Percentiles rank a stretch among this genome's conserved stretches.
Conservation (phyloP, 2,797 vertebrate species). For the Danio aesculapii region DNA sequence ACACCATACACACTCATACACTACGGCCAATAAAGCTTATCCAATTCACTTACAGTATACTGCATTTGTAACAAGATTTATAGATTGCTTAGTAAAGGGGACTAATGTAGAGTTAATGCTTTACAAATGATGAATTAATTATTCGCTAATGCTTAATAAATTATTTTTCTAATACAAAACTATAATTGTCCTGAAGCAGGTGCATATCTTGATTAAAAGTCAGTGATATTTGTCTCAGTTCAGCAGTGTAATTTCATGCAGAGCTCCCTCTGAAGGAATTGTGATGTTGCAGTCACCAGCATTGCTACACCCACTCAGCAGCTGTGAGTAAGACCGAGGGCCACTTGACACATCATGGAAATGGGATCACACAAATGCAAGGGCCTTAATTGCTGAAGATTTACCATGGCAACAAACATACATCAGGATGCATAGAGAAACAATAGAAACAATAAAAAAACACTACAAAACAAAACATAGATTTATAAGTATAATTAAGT, state of each 20-base stretch:
- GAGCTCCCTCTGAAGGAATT: constrained; percentile 33
- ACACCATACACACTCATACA: too few species aligned
- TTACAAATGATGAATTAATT: too few species aligned
- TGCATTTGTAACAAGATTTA: too few species aligned
- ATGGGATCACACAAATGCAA: constrained; percentile 1
- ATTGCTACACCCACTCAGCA: constrained; percentile 40
- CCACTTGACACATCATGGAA: constrained; percentile 36
- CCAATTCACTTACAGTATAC: too few species aligned
- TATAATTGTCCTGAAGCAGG: background rate
- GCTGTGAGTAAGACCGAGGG: constrained; percentile 26
- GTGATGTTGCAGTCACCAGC: constrained; percentile 24
- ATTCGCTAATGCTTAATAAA: too few species aligned
- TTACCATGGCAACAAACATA: constrained; percentile 42
- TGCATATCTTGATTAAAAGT: constrained; percentile 15
- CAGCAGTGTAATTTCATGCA: constrained; percentile 19
- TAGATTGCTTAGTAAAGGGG: too few species aligned
- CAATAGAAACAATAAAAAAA: background rate
- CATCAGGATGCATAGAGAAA: background rate
- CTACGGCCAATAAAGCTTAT: too few species aligned
- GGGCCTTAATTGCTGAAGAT: constrained; percentile 24
- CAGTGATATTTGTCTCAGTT: constrained; percentile 28
- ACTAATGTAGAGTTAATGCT: too few species aligned
- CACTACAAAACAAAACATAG: too few species aligned
- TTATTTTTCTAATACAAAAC: background rate
- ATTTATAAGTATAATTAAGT: background rate